Evolutionary conservation across 2,797 vertebrate species (phyloP).

Genomic region (Pelodytes ibericus): DNA sequence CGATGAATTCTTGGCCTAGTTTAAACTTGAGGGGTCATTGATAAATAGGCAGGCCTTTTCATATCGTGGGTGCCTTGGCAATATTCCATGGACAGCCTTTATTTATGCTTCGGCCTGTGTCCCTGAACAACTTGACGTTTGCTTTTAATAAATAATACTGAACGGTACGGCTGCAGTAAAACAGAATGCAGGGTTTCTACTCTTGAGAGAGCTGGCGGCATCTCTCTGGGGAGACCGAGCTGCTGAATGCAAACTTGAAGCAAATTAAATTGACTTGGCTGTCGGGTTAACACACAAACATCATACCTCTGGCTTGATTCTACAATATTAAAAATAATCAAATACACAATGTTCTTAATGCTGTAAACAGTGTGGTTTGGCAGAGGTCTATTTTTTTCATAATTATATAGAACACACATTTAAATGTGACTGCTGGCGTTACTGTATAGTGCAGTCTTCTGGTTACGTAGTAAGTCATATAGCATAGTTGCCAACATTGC

Average conservation of each 20-base stretch:
- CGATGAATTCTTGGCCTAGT: too few species aligned
- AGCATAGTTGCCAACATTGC: too few species aligned
- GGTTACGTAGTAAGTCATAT: too few species aligned
- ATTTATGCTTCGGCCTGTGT: neutral
- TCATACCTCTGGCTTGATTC: too few species aligned
- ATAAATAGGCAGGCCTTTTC: neutral
- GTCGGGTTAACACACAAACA: neutral
- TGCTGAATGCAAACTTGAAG: neutral
- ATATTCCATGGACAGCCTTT: neutral
- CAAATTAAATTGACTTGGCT: constrained; percentile 13
- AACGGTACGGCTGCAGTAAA: neutral
- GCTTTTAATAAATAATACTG: constrained; percentile 20
- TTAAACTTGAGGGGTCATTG: neutral
- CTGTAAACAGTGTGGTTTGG: too few species aligned
- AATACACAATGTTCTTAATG: too few species aligned
- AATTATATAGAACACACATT: too few species aligned
- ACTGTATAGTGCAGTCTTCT: too few species aligned
- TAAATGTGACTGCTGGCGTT: too few species aligned
- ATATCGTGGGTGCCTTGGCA: neutral
- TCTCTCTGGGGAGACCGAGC: neutral
- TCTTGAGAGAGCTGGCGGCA: neutral
- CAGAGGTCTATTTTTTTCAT: too few species aligned
- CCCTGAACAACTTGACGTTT: neutral
- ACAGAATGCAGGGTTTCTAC: constrained; percentile 5
- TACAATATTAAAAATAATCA: too few species aligned